Evolutionary conservation across 2,113 vertebrate species (phyloP).

Genomic region (Athene noctua): DNA sequence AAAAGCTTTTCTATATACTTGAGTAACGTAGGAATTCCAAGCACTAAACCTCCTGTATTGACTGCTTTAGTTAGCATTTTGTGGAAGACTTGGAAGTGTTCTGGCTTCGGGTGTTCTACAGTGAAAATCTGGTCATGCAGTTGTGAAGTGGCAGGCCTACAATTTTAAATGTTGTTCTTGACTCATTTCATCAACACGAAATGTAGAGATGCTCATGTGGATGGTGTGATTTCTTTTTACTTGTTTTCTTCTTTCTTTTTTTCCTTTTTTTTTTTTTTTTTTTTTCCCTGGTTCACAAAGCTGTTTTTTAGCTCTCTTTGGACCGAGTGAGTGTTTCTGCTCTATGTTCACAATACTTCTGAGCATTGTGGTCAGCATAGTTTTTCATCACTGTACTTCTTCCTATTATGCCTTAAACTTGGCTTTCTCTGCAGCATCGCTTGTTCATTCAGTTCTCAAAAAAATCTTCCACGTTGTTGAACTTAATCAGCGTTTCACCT

Average conservation of each 20-base stretch:
- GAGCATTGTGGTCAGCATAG: not conserved
- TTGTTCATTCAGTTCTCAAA: not conserved
- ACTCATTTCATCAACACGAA: not conserved
- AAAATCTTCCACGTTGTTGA: not conserved
- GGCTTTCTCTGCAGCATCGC: not conserved
- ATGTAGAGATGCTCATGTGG: not conserved
- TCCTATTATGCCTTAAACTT: not conserved
- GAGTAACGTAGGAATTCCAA: not conserved
- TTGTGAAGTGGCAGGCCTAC: not conserved
- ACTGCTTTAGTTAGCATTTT: not conserved
- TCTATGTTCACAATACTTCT: not conserved
- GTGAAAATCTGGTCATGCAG: not conserved
- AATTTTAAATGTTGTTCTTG: not conserved
- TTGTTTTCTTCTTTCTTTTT: rapidly evolving
- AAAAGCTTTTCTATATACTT: not conserved
- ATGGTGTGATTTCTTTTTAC: not conserved
- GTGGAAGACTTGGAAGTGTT: not conserved
- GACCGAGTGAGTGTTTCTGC: not conserved
- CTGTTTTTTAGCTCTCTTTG: not conserved
- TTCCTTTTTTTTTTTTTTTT: rapidly evolving
- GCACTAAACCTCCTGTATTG: not conserved
- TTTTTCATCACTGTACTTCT: not conserved
- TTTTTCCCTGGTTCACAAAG: not conserved
- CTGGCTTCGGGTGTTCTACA: not conserved
- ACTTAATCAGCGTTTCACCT: not conserved